Evolutionary conservation across 2,113 vertebrate genomes (phyloP), one percentile per base, ranked within the genome.

Genomic region (Panthera tigris): DNA sequence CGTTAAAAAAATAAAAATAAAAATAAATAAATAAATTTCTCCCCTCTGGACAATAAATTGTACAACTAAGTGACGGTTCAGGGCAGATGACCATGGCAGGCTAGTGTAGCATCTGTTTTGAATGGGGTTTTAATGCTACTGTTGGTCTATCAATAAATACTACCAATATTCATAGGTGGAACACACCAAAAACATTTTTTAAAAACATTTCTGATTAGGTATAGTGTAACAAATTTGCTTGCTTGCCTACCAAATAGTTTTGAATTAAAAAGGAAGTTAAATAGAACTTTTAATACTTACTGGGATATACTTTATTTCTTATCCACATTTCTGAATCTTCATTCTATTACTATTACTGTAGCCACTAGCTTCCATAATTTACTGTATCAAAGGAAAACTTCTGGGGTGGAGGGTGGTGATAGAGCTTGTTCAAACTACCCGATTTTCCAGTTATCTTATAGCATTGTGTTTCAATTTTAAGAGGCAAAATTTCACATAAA

Each of bases 141-240:
- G 9, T 69, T 52, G 36, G 78, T 93, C 33, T 96, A 45, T 86
- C 45, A 97, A 74, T 66, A 95, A 85, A 94, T 71, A 48, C 87
- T 74, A 80, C 55, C 19, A 83, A 74, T 66, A 82, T 57, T 95
- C 71, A 80, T 89, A 33, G 19, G 92, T 41, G 9, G 57, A 89
- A 90, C 29, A 81, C 21, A 65, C 1, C 41, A 29, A 92, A 94
- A 86, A 57, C 29, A 87, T 45, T 84, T 95, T 96, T 78, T 84
- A 69, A 96, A 80, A 96, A 80, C 21, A 86, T 69, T 96, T 84
- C 55, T 66, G 89, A 76, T 31, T 61, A 31, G 25, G 21, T 12
- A 55, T 25, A 76, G 33, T 36, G n/a, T 33, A 83, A 71, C 31
- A 94, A 86, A 39, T 66, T 33, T 71, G 5, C 52, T 39, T 89